Conservation (phyloP, 2,797 vertebrate species). For the Pseudopleuronectes americanus region DNA sequence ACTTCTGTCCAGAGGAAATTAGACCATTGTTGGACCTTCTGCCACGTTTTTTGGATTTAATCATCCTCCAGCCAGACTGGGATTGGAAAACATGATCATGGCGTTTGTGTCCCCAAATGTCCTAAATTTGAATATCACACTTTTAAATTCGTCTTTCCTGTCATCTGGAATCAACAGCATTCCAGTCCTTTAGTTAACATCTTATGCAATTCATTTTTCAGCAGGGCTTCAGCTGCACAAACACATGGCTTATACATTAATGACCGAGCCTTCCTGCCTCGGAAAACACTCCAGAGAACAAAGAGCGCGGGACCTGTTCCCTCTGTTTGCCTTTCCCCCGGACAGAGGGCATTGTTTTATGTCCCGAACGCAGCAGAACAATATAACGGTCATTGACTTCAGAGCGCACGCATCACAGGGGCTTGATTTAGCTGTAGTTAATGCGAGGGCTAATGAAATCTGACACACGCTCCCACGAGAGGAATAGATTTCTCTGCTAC, state of each 20-base stretch:
- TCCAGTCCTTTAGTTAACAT: constrained; percentile 15
- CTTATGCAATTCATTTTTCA: constrained; percentile 13
- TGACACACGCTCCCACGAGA: constrained; percentile 56
- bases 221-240: constrained; percentile 53
- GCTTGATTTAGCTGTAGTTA: constrained; percentile 62
- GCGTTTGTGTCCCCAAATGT: background rate
- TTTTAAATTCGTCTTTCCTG: background rate
- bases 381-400: constrained; percentile 67
- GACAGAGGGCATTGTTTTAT: constrained; percentile 70
- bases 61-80: background rate
- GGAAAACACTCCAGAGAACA: constrained; percentile 66
- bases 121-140: background rate
- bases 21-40: background rate
- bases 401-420: constrained; percentile 52
- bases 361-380: constrained; percentile 61
- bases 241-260: constrained; percentile 68
- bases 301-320: constrained; percentile 62
- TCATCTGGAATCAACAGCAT: background rate
- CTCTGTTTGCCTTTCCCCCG: constrained; percentile 56
- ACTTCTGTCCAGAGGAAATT: background rate
- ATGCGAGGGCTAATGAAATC: constrained; percentile 71
- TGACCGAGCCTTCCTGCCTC: constrained; percentile 65
- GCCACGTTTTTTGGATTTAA: background rate
- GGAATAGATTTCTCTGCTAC: constrained; percentile 67
- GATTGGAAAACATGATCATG: background rate